Conservation (phyloP, 2,797 vertebrate species). For the Artibeus lituratus region DNA sequence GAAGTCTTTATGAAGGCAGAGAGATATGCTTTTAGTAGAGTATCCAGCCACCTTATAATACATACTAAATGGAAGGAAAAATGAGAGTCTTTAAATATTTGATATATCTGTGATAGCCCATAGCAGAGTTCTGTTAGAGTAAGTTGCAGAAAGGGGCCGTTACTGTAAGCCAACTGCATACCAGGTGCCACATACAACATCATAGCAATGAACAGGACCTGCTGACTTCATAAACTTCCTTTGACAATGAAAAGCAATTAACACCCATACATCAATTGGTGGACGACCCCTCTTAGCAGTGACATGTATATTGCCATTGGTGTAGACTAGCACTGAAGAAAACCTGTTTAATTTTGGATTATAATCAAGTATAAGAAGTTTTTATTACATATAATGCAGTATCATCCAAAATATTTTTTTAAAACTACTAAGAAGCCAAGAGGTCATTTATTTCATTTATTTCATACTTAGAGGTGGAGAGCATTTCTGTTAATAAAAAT, state of each 20-base stretch:
- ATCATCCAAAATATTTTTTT: constrained; percentile 20
- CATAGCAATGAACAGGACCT: neutral
- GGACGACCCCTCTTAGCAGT: neutral
- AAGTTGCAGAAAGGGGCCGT: constrained; percentile 4
- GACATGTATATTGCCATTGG: neutral
- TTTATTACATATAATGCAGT: neutral
- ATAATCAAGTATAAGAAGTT: neutral
- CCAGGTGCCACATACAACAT: neutral
- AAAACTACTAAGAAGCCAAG: neutral
- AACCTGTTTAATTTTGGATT: neutral
- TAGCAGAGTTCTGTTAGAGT: constrained; percentile 3
- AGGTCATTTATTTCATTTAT: constrained; percentile 23
- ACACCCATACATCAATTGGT: neutral
- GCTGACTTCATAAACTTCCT: neutral
- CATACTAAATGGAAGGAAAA: constrained; percentile 57
- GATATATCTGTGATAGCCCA: constrained; percentile 58
- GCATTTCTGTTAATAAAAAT: neutral
- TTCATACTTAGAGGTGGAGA: neutral
- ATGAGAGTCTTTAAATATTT: constrained; percentile 67
- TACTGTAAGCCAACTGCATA: neutral
- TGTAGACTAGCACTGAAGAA: neutral
- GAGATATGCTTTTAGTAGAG: constrained; percentile 66
- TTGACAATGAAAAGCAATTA: neutral
- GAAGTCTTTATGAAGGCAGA: constrained; percentile 76
- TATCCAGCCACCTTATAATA: constrained; percentile 69